These are phyloP conservation scores for Zhuqinia jingwanae DNA, from an alignment of 2,888 invertebrate species.

Conservation along the genomic window DNA sequence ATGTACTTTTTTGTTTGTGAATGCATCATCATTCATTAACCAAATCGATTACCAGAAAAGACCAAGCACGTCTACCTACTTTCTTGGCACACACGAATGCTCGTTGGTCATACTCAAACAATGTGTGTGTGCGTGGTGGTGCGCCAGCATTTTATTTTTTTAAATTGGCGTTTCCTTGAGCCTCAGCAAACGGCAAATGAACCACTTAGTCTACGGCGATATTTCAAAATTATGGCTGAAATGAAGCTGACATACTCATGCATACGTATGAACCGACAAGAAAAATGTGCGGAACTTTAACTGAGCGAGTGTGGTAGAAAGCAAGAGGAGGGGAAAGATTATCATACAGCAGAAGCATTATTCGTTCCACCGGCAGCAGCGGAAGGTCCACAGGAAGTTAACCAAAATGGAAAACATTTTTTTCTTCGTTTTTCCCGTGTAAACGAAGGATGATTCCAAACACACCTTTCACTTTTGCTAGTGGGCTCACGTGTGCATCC, in stretches of 20 bases:
- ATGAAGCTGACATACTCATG: conserved; percentile 70
- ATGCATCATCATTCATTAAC: conserved; percentile 1
- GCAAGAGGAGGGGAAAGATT: background rate
- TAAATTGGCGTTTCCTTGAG: no score
- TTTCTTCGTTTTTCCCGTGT: background rate
- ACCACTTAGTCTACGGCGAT: conserved; percentile 60
- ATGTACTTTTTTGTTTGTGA: background rate
- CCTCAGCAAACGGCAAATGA: conserved; percentile 18
- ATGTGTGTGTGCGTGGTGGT: no score
- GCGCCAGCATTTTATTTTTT: background rate
- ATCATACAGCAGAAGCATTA: background rate
- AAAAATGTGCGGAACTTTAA: background rate
- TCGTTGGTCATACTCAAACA: background rate
- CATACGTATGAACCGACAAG: conserved; percentile 36
- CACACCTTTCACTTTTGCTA: conserved; percentile 14
- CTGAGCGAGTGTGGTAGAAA: background rate
- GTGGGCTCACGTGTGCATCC: background rate
- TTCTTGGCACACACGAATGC: background rate
- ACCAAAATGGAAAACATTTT: conserved; percentile 18
- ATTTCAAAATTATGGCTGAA: conserved; percentile 75
- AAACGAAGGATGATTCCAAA: background rate
- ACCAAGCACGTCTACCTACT: conserved; percentile 23
- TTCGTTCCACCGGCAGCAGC: conserved; percentile 12
- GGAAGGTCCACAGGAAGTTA: conserved; percentile 51
- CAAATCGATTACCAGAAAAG: background rate